These are phyloP conservation scores for Scolopax bukidnonensis DNA, from an alignment of 2,797 vertebrate genomes.

Conservation along the genomic window DNA sequence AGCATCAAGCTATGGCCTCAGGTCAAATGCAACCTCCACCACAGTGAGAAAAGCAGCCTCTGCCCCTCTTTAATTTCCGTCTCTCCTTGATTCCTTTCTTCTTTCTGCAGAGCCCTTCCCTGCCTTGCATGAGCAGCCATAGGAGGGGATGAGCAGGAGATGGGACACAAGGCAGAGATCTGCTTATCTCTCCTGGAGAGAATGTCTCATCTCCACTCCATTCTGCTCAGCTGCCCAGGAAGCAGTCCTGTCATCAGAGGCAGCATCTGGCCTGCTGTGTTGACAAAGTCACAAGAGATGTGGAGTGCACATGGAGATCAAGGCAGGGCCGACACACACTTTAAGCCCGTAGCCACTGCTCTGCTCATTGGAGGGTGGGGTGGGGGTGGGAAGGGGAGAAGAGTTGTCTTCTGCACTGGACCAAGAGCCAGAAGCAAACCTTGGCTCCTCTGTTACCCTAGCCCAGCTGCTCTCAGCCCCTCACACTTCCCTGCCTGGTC, in stretches of 20 bases:
- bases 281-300: conserved; percentile 55
- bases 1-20: not conserved
- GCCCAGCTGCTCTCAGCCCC: not conserved
- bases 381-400: not conserved
- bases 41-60: not conserved
- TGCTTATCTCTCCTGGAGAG: conserved; percentile 15
- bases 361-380: not conserved
- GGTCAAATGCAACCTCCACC: not conserved
- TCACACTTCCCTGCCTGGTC: not conserved
- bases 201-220: conserved; percentile 46
- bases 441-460: not conserved
- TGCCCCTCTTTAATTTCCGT: not conserved
- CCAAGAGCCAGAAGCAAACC: not conserved
- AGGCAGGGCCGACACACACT: conserved; percentile 41
- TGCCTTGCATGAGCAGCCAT: not conserved
- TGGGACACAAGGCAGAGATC: not conserved
- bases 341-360: conserved; percentile 18
- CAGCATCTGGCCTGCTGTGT: not conserved
- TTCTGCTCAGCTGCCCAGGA: conserved; percentile 12
- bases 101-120: not conserved
- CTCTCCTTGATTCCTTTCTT: too few species aligned
- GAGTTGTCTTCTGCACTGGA: not conserved
- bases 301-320: conserved; percentile 35
- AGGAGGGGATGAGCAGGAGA: not conserved
- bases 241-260: not conserved